phyloP scores from a whole-genome alignment of 2,113 vertebrate genomes.

The Alaudala cheleensis region DNA sequence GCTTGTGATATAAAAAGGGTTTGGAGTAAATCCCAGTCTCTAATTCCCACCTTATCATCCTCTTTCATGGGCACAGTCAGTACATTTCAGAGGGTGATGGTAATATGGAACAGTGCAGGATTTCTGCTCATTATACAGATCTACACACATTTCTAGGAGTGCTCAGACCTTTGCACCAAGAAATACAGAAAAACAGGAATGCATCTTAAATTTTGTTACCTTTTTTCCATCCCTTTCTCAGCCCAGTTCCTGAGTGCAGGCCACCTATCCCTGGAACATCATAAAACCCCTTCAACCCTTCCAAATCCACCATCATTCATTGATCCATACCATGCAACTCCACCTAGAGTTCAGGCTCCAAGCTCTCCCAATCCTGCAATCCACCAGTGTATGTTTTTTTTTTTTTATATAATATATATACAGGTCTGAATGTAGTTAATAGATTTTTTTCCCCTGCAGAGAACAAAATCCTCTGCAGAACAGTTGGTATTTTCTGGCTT shows the following conservation, averaged over 20 bases:
- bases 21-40: not conserved
- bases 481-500: slow-evolving; percentile 67
- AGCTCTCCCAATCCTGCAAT: not conserved
- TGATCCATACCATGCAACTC: not conserved
- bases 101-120: accelerated
- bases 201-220: not conserved
- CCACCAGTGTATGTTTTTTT: not conserved
- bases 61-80: accelerated
- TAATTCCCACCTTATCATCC: not conserved
- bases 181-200: not conserved
- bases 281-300: not conserved
- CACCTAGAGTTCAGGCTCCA: not conserved
- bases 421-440: slow-evolving; percentile 16
- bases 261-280: not conserved
- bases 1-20: not conserved
- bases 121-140: not conserved
- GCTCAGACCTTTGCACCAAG: not conserved
- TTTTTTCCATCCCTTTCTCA: not conserved
- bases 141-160: not conserved
- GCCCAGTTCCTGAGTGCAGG: not conserved
- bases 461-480: slow-evolving; percentile 59
- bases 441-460: slow-evolving; percentile 42
- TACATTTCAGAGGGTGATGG: accelerated
- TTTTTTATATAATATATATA: not conserved
- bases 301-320: not conserved